Base-by-base conservation (phyloP, 2,113 vertebrate genomes). In the Merops nubicus region DNA sequence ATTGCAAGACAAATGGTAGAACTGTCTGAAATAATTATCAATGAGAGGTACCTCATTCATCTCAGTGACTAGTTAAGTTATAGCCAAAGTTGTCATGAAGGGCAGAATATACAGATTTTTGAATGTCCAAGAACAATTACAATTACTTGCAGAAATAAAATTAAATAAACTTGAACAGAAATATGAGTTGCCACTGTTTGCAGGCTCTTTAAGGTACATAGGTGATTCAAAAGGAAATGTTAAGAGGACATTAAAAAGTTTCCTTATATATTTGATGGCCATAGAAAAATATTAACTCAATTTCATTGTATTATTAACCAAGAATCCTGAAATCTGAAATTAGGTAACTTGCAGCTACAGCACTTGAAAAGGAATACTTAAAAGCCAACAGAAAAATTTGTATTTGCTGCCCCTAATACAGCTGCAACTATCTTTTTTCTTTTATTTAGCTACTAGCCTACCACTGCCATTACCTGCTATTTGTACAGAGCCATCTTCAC, bases 401-500 rank as follows among this genome's bases (percentile, higher is more conserved):
- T 48, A 77, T 23, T 43, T 31, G 54, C 45, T 96, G 47, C n/a
- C 50, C 28, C 64, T 65, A 78, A 82, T 59, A 8, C 82, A 74
- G 18, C 34, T 51, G 29, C 45, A 85, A 31, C 19, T 69, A 51
- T 14, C 18, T 79, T 89, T 89, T 78, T 72, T 45, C 12, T 70
- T 77, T 85, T 60, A 68, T 64, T 48, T 60, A 56, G 38, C 50
- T 26, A 72, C 53, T 73, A 92, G 11, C 60, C 40, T 51, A 60
- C 80, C 38, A 86, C 28, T 2, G 5, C 29, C 40, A 78, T 98
- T 98, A 99, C 99, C 99, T 99, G 99, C 99, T 97, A 99, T 99
- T 98, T 99, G 99, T 94, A 99, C 98, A 14, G 99, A 99, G 78
- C 99, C 99, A 92, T 99, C 99, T 95, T 99, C 99, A 95, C 99